These are phyloP conservation scores for Etheostoma nigrum DNA, from an alignment of 2,797 vertebrate genomes.

Conservation along the genomic window DNA sequence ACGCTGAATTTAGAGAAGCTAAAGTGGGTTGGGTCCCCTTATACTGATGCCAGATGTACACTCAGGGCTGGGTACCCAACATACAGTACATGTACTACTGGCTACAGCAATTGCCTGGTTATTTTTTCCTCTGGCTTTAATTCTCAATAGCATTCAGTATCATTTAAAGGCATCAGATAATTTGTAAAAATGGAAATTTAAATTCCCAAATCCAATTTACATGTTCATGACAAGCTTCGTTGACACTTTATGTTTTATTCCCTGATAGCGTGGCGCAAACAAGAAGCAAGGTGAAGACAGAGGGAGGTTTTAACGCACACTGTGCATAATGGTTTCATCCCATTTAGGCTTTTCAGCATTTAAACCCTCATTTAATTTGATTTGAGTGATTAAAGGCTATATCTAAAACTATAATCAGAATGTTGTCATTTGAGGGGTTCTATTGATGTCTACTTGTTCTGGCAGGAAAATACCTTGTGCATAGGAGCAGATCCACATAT, in stretches of 20 bases:
- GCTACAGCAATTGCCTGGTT: slow-evolving; percentile 20
- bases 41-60: slow-evolving; percentile 39
- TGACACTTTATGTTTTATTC: slow-evolving; percentile 76
- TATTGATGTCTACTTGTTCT: slow-evolving; percentile 82
- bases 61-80: background rate
- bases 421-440: slow-evolving; percentile 74
- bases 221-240: slow-evolving; percentile 79
- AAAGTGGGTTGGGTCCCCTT: slow-evolving; percentile 18
- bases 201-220: slow-evolving; percentile 79
- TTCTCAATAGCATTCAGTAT: slow-evolving; percentile 53
- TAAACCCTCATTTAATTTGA: slow-evolving; percentile 55
- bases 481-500: slow-evolving; percentile 81
- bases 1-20: slow-evolving; percentile 43
- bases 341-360: slow-evolving; percentile 38
- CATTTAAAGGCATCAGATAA: slow-evolving; percentile 72
- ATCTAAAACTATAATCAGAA: slow-evolving; percentile 49
- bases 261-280: slow-evolving; percentile 44
- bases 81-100: background rate
- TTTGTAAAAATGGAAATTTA: slow-evolving; percentile 72
- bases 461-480: slow-evolving; percentile 80
- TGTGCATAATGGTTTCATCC: slow-evolving; percentile 42
- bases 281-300: slow-evolving; percentile 26
- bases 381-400: slow-evolving; percentile 53
- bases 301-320: slow-evolving; percentile 13
- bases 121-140: slow-evolving; percentile 47